Evolutionary conservation across 2,888 invertebrate species (phyloP).

Genomic region (Thereva nobilitata): DNA sequence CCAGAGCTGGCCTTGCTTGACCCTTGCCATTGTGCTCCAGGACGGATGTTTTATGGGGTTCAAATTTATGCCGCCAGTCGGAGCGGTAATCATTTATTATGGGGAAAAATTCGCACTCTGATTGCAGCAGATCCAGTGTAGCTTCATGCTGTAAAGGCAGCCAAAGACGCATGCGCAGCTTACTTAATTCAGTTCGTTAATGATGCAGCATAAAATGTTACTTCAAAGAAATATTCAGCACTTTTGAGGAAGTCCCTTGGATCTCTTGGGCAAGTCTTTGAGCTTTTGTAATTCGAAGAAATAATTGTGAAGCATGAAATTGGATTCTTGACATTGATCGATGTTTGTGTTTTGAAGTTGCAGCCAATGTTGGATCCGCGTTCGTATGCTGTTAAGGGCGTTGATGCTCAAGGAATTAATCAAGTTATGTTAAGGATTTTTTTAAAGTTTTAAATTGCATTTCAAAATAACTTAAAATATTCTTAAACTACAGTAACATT

Average conservation of each 20-base stretch:
- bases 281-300: constrained; percentile 19
- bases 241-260: too few species aligned
- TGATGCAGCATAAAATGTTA: constrained; percentile 17
- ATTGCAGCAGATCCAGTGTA: background rate
- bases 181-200: constrained; percentile 31
- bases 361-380: too few species aligned
- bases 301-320: constrained; percentile 29
- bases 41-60: constrained; percentile 18
- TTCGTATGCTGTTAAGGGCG: too few species aligned
- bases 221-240: too few species aligned
- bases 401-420: too few species aligned
- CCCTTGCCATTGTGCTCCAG: constrained; percentile 27
- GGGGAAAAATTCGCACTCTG: constrained; percentile 21
- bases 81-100: constrained; percentile 24
- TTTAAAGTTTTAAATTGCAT: too few species aligned
- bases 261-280: background rate
- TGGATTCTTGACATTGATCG: constrained; percentile 23
- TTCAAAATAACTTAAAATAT: too few species aligned
- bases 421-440: too few species aligned
- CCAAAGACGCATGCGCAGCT: constrained; percentile 18
- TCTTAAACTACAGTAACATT: too few species aligned
- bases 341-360: too few species aligned
- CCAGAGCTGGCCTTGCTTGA: constrained; percentile 12
- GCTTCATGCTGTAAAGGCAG: background rate
- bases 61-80: constrained; percentile 2